These are phyloP conservation scores for Malurus alboscapulatus DNA, from an alignment of 2,113 vertebrate species.

Conservation along the genomic window DNA sequence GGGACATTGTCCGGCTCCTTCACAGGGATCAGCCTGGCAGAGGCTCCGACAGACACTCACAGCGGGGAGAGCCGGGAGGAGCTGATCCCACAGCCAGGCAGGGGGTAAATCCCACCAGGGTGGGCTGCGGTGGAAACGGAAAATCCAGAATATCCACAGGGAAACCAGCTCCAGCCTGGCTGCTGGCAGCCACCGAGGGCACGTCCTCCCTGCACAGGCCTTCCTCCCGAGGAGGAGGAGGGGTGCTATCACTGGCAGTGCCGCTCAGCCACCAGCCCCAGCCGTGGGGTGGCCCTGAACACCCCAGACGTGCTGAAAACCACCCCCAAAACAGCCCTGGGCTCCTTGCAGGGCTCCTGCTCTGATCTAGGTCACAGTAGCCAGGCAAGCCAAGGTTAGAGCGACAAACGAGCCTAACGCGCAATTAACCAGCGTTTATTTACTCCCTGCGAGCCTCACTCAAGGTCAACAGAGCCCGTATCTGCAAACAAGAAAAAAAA, in stretches of 20 bases:
- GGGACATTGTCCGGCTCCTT: background rate
- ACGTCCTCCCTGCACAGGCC: background rate
- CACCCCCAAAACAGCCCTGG: background rate
- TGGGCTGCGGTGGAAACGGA: background rate
- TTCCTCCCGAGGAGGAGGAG: background rate
- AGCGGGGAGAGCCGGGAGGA: background rate
- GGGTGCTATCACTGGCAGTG: accelerated
- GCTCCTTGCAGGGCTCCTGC: background rate
- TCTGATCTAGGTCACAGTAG: background rate
- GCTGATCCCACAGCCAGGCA: background rate
- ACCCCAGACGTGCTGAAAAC: accelerated
- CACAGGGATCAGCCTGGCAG: background rate
- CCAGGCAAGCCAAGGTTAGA: conserved; percentile 26
- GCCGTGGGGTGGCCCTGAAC: background rate
- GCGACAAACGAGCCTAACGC: background rate
- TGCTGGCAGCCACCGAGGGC: background rate
- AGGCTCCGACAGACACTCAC: background rate
- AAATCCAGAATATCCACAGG: background rate
- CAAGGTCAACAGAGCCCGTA: background rate
- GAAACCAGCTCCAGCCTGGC: background rate
- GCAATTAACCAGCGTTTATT: conserved; percentile 32
- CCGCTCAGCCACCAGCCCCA: background rate
- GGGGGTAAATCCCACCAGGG: background rate
- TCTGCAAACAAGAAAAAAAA: background rate
- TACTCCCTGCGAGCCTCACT: conserved; percentile 20